Evolutionary conservation across 2,797 vertebrate genomes (phyloP), one percentile per base, ranked within the genome.

Genomic region (Buphagus erythrorhynchus): DNA sequence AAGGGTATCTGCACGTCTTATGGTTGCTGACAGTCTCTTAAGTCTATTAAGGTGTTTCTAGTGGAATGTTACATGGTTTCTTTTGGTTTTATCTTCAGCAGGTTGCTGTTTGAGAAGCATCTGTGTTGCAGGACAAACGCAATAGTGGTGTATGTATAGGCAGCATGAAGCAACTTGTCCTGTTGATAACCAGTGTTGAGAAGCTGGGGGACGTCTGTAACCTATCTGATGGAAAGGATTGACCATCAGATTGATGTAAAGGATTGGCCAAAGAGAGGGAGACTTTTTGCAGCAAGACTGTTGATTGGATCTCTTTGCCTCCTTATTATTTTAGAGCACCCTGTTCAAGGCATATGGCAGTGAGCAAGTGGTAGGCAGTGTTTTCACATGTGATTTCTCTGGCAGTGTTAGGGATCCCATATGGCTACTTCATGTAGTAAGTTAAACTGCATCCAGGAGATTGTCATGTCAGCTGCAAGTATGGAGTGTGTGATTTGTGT

Each of bases 131-230:
- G 75, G n/a, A 18, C 0, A 1, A 26, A 57, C 3, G 16, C 59
- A 33, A 4, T 0, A 1, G 31, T 46, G 35, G 4, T 2, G 0
- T 18, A 22, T 26, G 26, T 43, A 18, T 13, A 45, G n/a, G 33
- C 63, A 85, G 11, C 8, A 4, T 19, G 38, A 52, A 82, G 31
- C 40, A 57, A 19, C 9, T 51, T 73, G 4, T 61, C 22, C 19
- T 72, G 15, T 57, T 2, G 13, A 28, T 58, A 38, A 35, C 31
- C 31, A 24, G 10, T 46, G 12, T 57, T 63, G n/a, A 45, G 25
- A 35, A 35, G 49, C 13, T 57, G 24, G 6, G 7, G 14, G 18
- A 57, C 8, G 16, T 57, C n/a, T 75, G 18, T 59, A 88, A 52
- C 21, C 12, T 71, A 4, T 11, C 25, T 82, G 7, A 38, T 79